Conservation (phyloP, 2,888 invertebrate species). For the Elegia similella region DNA sequence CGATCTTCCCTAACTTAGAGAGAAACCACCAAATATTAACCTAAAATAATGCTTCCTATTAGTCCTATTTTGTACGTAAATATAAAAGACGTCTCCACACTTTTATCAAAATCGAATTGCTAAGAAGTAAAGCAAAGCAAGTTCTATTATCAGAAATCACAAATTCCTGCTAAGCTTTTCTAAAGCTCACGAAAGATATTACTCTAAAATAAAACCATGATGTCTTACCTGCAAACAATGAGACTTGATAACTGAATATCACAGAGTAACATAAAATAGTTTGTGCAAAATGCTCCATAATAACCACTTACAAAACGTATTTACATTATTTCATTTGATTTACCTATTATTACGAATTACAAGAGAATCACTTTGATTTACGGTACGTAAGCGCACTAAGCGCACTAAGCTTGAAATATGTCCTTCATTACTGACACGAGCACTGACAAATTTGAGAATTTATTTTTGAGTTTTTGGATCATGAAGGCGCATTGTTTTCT, state of each 20-base stretch:
- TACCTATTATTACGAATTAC: neutral
- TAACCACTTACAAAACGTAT: no score
- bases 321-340: neutral
- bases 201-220: neutral
- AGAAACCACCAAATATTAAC: no score
- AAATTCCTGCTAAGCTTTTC: no score
- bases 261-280: neutral
- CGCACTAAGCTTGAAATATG: neutral
- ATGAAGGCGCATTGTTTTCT: neutral
- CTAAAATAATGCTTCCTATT: no score
- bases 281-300: neutral
- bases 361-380: neutral
- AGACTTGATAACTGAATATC: neutral
- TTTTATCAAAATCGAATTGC: no score
- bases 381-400: neutral
- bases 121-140: no score
- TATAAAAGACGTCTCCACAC: no score
- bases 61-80: no score
- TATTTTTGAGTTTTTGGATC: neutral
- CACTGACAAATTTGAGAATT: neutral
- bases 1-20: no score
- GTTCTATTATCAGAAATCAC: no score
- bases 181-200: no score
- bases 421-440: neutral
- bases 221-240: neutral